Conservation (phyloP, 2,888 invertebrate species). For the Xiphydria camelus region DNA sequence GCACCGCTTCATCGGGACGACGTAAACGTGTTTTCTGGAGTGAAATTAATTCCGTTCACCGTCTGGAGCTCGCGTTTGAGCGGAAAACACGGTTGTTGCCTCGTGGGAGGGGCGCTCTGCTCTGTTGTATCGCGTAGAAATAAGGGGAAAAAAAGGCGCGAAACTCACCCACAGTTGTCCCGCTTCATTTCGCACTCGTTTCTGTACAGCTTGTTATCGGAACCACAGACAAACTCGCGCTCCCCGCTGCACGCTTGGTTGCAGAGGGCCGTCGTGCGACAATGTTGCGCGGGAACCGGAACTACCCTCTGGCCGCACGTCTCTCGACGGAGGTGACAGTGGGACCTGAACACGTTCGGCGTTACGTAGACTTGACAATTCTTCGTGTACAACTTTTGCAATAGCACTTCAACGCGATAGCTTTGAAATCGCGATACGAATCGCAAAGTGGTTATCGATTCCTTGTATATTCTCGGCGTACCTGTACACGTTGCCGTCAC, state of each 20-base stretch:
- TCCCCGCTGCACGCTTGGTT: conserved; percentile 73
- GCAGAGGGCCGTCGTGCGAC: conserved; percentile 83
- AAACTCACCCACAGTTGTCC: conserved; percentile 80
- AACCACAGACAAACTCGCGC: conserved; percentile 84
- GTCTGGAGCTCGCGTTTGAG: too few relatives aligned
- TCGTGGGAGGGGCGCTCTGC: too few relatives aligned
- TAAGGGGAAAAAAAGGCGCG: too few relatives aligned
- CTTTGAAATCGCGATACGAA: too few relatives aligned
- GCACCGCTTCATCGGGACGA: conserved; percentile 87
- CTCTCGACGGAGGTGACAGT: conserved; percentile 79
- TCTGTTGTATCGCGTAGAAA: too few relatives aligned
- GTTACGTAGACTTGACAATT: too few relatives aligned
- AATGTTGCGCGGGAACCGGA: conserved; percentile 79
- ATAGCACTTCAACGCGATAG: too few relatives aligned
- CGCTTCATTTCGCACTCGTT: conserved; percentile 91
- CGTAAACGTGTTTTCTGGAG: conserved; percentile 84
- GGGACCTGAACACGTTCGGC: conserved; percentile 73
- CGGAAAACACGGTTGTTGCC: too few relatives aligned
- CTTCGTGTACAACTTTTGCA: too few relatives aligned
- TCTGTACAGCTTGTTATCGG: conserved; percentile 86
- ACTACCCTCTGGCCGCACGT: conserved; percentile 89
- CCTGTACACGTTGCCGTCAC: conserved; percentile 87
- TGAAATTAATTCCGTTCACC: not conserved
- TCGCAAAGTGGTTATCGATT: not conserved
- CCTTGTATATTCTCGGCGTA: conserved; percentile 45